Evolutionary conservation across 2,888 invertebrate species (phyloP).

Genomic region (Dolichomitus sp.): DNA sequence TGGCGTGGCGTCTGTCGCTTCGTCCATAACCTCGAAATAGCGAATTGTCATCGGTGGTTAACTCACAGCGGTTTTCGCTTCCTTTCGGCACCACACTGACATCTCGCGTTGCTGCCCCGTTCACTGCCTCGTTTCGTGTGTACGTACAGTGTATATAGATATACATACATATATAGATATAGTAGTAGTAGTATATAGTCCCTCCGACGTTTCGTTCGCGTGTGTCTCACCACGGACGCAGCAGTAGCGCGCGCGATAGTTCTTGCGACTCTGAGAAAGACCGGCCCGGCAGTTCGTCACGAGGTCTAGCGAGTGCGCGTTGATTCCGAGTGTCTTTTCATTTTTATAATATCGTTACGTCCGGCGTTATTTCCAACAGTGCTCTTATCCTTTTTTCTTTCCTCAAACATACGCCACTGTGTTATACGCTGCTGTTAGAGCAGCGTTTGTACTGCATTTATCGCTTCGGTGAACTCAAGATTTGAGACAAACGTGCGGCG

Average conservation of each 20-base stretch:
- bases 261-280: conserved; percentile 65
- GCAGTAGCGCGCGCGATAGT: conserved; percentile 56
- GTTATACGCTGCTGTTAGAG: not conserved
- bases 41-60: conserved; percentile 33
- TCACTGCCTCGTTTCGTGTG: conserved; percentile 34
- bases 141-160: not conserved
- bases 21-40: conserved; percentile 57
- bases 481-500: not conserved
- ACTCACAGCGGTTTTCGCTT: conserved; percentile 15
- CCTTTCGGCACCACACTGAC: conserved; percentile 44
- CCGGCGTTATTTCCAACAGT: not conserved
- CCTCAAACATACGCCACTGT: not conserved
- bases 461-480: not conserved
- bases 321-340: conserved; percentile 24
- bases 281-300: conserved; percentile 69
- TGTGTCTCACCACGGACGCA: conserved; percentile 63
- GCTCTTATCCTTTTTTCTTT: not conserved
- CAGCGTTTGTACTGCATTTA: not conserved
- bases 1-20: conserved; percentile 33
- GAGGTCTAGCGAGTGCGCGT: conserved; percentile 65
- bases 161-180: no score
- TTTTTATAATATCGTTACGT: not conserved
- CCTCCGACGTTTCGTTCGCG: conserved; percentile 52
- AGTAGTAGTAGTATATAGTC: not conserved
- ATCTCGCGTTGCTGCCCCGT: conserved; percentile 46